Percentiles rank a stretch among this genome's conserved stretches.
phyloP scores from a whole-genome alignment of 2,113 vertebrate genomes.

The rat (Rattus norvegicus) region DNA sequence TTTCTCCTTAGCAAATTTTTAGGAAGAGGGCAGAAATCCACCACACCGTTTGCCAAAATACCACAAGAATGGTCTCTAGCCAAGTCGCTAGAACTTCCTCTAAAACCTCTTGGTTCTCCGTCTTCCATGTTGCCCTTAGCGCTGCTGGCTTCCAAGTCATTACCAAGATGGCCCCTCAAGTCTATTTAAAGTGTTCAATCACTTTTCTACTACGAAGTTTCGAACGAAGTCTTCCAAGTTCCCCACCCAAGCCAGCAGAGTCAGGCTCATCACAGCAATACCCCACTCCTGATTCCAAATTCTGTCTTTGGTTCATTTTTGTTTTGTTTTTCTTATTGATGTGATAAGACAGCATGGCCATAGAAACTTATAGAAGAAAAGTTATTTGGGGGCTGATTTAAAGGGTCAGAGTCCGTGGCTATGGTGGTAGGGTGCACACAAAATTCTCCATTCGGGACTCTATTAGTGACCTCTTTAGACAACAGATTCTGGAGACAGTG shows the following conservation, averaged over 20 bases:
- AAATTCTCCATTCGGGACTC: no score
- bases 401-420: background rate
- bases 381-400: background rate
- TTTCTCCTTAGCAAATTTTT: background rate
- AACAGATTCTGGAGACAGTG: background rate
- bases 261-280: no score
- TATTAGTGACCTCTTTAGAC: background rate
- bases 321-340: background rate
- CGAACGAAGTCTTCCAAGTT: background rate
- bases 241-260: background rate
- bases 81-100: no score
- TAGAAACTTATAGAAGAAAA: background rate
- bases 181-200: background rate
- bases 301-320: background rate
- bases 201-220: background rate
- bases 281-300: background rate
- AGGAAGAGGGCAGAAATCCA: background rate
- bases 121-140: fast-evolving
- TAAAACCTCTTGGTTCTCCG: background rate
- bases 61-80: background rate
- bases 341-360: background rate
- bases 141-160: background rate
- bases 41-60: background rate
- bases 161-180: background rate
- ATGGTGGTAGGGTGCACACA: no score